Conservation (phyloP, 2,113 vertebrate species). For the Heterotilapia buettikoferi region DNA sequence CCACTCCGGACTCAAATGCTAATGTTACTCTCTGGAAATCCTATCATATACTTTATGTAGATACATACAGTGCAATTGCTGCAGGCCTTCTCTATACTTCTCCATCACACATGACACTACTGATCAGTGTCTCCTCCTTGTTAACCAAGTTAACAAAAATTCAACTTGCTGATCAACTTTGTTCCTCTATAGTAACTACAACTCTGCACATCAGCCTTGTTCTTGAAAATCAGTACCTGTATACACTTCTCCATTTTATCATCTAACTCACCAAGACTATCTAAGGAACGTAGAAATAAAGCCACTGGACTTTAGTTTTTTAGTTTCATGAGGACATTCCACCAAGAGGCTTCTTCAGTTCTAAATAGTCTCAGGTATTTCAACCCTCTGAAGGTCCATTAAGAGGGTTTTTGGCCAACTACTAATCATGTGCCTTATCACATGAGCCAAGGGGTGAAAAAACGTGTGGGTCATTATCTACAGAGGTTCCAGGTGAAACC, state of each 20-base stretch:
- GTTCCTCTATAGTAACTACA: background rate
- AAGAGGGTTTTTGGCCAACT: background rate
- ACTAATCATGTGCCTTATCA: background rate
- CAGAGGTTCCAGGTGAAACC: background rate
- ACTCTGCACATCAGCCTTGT: background rate
- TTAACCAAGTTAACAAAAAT: background rate
- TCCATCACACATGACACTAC: background rate
- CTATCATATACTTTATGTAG: background rate
- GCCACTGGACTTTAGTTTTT: background rate
- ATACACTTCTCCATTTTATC: background rate
- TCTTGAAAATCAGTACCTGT: background rate
- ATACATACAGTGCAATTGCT: background rate
- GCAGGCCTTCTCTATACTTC: background rate
- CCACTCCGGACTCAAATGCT: background rate
- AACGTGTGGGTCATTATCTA: background rate
- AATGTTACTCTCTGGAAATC: background rate
- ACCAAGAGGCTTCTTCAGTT: background rate
- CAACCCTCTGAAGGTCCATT: background rate
- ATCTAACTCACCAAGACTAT: background rate
- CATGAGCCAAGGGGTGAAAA: background rate
- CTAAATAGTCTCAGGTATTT: background rate
- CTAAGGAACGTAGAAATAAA: background rate
- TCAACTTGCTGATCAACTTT: background rate
- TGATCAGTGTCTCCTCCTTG: background rate
- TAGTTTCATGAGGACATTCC: background rate